phyloP scores from a whole-genome alignment of 2,113 vertebrate genomes.

The Hucho hucho region DNA sequence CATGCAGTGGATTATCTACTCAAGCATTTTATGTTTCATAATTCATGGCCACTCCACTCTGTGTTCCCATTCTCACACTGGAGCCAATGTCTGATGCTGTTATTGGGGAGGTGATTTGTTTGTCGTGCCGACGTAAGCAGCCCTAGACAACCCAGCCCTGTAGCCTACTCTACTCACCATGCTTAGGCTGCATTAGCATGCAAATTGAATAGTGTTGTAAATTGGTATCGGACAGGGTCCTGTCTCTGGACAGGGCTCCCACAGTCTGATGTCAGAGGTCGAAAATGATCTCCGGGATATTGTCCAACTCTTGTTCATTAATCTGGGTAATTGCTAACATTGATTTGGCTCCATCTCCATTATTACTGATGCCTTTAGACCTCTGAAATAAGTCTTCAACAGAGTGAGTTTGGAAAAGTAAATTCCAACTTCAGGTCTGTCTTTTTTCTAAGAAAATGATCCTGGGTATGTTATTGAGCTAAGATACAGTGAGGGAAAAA shows the following conservation, averaged over 20 bases:
- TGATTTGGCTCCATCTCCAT: conserved; percentile 7
- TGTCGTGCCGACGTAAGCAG: conserved; percentile 1
- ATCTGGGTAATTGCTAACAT: conserved; percentile 18
- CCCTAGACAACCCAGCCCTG: conserved; percentile 18
- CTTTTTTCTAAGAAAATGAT: no score
- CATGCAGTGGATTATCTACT: neutral
- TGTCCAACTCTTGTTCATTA: conserved; percentile 15
- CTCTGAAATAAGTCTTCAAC: neutral
- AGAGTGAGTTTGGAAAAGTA: neutral
- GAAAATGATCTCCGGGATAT: conserved; percentile 28
- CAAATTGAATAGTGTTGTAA: neutral
- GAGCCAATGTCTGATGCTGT: conserved; percentile 12
- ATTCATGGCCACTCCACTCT: neutral
- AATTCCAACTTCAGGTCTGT: no score
- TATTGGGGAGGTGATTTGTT: conserved; percentile 24
- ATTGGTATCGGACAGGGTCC: conserved; percentile 17
- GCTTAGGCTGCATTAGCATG: conserved; percentile 32
- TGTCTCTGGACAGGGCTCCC: conserved; percentile 9
- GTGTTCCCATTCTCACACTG: neutral
- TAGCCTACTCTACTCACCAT: conserved; percentile 32
- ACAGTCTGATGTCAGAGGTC: conserved; percentile 30
- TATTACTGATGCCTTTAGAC: conserved; percentile 3
- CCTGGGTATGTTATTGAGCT: no score
- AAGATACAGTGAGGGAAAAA: no score
- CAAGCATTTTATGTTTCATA: neutral